Base-by-base conservation (phyloP, 2,888 invertebrate genomes). In the Anthrax anthrax region DNA sequence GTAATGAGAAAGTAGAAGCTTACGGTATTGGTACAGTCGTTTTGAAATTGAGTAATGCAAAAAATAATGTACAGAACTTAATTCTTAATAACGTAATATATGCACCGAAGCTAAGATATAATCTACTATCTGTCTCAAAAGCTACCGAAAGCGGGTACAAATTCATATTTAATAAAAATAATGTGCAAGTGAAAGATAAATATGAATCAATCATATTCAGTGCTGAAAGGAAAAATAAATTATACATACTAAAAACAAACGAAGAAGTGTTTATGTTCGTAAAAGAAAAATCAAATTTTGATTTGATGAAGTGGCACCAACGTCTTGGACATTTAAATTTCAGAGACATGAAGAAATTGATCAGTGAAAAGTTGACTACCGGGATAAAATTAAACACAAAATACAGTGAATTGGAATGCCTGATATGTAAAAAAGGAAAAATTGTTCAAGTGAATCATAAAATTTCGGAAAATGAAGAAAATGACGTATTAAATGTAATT, bases 351-450 rank as follows among this genome's bases (percentile, higher is more conserved):
- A 18, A 8, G 39, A 47, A 43, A 6, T 14, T 50, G 19, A 14
- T 23, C 18, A 45, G 16, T 17, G 12, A 41, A 19, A n/a, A 43
- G 19, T 42, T 47, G 40, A 43, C 39, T 37, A n/a, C 16, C 17
- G 47, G 45, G 32, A 37, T 49, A 19, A 44, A 39, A 16, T 18
- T 18, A 13, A 29, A 41, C 39, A 36, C 42, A 16, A 23, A 44
- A 34, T 43, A 39, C 36, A 40, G 40, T 37, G 37, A 48, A 37
- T 37, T 48, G 10, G 37, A 43, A 18, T 49, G 47, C 19, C n/a
- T 37, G 12, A 42, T 43, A 19, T 49, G 46, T 34, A 13, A 39
- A 34, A 47, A 41, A 41, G 44, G 39, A 38, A 50, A 47, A 39
- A 49, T 43, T 13, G 3, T 14, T 10, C 29, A 43, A 27, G 14